Conservation (phyloP, 2,797 vertebrate genomes). For the Malurus leucopterus region DNA sequence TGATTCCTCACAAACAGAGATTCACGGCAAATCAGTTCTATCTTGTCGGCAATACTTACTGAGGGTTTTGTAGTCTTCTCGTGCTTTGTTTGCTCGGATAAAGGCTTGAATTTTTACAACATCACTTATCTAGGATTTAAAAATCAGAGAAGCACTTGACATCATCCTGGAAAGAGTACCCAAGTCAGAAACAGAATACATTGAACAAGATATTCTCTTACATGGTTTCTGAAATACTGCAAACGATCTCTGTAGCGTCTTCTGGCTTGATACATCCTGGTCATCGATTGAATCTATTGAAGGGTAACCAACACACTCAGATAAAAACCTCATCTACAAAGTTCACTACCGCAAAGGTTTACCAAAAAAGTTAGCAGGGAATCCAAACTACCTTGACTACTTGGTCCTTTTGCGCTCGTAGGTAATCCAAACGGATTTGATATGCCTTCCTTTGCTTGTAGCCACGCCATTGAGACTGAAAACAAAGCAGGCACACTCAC, state of each 20-base stretch:
- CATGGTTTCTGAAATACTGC: conserved; percentile 91
- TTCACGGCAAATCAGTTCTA: neutral
- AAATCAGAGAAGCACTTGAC: neutral
- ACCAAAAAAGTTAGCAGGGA: neutral
- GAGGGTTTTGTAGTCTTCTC: conserved; percentile 96
- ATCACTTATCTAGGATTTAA: conserved; percentile 82
- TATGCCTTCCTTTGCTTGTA: conserved; percentile 89
- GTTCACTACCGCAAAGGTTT: neutral
- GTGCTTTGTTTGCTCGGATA: conserved; percentile 95
- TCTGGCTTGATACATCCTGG: conserved; percentile 93
- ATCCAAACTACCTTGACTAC: conserved; percentile 84
- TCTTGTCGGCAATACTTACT: conserved; percentile 78
- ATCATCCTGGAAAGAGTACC: neutral
- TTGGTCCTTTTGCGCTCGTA: conserved; percentile 82
- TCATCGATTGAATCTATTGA: conserved; percentile 88
- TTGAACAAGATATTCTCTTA: conserved; percentile 64
- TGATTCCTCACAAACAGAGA: neutral
- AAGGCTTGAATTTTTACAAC: conserved; percentile 97
- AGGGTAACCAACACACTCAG: neutral
- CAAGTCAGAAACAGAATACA: neutral
- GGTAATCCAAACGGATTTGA: conserved; percentile 80
- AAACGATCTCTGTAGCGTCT: conserved; percentile 90
- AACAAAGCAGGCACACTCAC: neutral
- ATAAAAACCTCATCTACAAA: neutral
- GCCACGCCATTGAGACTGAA: conserved; percentile 92